Base-by-base conservation (phyloP, 2,888 invertebrate species). In the Amphipoea lucens region DNA sequence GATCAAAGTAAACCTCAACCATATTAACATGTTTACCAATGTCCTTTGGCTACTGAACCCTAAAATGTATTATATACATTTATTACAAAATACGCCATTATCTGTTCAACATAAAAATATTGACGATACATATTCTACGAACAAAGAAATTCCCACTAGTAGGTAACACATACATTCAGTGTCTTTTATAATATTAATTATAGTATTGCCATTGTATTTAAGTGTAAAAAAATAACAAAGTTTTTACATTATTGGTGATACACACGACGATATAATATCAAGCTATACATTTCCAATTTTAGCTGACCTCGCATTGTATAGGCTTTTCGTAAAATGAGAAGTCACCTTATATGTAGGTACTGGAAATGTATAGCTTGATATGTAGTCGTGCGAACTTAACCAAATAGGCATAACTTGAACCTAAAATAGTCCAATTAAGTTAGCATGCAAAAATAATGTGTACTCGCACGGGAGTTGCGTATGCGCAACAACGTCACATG, bases 1-100 rank as follows among this genome's bases (percentile, higher is more conserved):
- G 54, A 62, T 57, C 40, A 76, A 45, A 77, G 40, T 77, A 66
- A 82, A 76, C 69, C 82, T 62, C 51, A 76, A 66, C 36, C 51
- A 29, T 51, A 71, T 9, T 23, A 77, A 23, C 68, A 76, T 60
- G 42, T 36, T 76, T 82, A 70, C 6, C 63, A 45, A 62, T 74
- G 84, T 48, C 74, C 67, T 79, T 71, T 63, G 71, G 51, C 84
- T 84, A 79, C 79, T 72, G 84, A 83, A 79, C 66, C 54, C 51
- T 73, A 23, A 66, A 79, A 79, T 45, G 57, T n/a, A 68, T 68
- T 83, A 74, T 74, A 40, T 83, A 82, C 84, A 83, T 71, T 83
- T 62, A 79, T 83, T 83, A 83, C 79, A 83, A 70, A 74, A 74
- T 83, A 70, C 40, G n/a, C 65, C 70, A 77, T 40, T 63, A 70